These are phyloP conservation scores for Trichonephila clavata DNA, from an alignment of 1,140 invertebrate genomes.

Conservation along the genomic window DNA sequence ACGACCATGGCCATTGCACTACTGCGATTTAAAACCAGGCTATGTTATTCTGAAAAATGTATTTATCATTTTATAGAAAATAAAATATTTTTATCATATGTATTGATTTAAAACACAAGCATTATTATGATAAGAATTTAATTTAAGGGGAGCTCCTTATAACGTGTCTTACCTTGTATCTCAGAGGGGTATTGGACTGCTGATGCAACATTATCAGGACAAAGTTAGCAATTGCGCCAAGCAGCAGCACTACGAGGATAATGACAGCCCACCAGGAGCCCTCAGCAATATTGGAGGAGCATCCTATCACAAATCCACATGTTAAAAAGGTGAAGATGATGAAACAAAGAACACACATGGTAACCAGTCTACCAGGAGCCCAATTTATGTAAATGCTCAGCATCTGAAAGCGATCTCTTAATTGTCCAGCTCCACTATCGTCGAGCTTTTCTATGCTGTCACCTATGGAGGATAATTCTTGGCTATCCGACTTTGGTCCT, in stretches of 20 bases:
- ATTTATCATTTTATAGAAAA: too few species aligned
- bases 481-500: slow-evolving; percentile 20
- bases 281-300: not conserved
- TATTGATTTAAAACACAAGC: too few species aligned
- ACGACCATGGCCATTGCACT: too few species aligned
- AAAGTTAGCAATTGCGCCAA: slow-evolving; percentile 81
- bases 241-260: slow-evolving; percentile 63
- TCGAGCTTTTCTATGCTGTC: not conserved
- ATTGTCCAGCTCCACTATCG: slow-evolving; percentile 26
- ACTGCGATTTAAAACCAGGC: too few species aligned
- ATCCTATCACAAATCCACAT: slow-evolving; percentile 69
- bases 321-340: slow-evolving; percentile 63
- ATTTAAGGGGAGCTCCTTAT: too few species aligned
- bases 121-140: too few species aligned
- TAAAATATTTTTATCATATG: too few species aligned
- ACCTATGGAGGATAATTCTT: slow-evolving; percentile 70
- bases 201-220: slow-evolving; percentile 90
- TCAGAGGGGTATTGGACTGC: slow-evolving; percentile 88
- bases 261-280: slow-evolving; percentile 54
- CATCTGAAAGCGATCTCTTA: slow-evolving; percentile 22
- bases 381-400: not conserved
- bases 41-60: too few species aligned
- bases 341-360: slow-evolving; percentile 66
- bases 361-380: slow-evolving; percentile 62
- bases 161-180: slow-evolving; percentile 85